Conservation (phyloP, 2,797 vertebrate species). For the Coreius guichenoti region DNA sequence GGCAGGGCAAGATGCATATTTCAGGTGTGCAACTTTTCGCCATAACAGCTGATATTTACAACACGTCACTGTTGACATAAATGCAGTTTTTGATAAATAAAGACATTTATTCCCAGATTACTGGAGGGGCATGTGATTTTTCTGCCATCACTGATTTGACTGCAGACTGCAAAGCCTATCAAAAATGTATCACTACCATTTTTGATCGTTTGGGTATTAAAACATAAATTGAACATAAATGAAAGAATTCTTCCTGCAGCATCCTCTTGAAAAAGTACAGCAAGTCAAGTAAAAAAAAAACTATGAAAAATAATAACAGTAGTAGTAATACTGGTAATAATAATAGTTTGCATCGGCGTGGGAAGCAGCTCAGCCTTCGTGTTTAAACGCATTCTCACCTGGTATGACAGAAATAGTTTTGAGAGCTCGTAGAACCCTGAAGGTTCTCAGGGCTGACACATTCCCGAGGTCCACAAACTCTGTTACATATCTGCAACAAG, state of each 20-base stretch:
- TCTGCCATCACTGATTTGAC: conserved; percentile 59
- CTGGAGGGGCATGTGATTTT: background rate
- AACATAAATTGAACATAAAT: conserved; percentile 46
- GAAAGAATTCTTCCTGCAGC: conserved; percentile 57
- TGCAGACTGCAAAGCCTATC: conserved; percentile 90
- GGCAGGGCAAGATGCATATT: background rate
- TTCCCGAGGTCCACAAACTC: conserved; percentile 99
- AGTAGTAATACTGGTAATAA: conserved; percentile 65
- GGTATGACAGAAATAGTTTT: conserved; percentile 99
- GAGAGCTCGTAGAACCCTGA: conserved; percentile 99
- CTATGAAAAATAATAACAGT: conserved; percentile 48
- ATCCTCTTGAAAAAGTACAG: conserved; percentile 57
- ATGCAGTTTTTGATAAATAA: background rate
- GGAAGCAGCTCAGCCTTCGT: conserved; percentile 80
- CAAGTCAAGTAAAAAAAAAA: conserved; percentile 56
- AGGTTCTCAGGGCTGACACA: conserved; percentile 99
- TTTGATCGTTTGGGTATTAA: conserved; percentile 74
- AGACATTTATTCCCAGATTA: background rate
- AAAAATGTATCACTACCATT: conserved; percentile 82
- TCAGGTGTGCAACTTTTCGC: background rate
- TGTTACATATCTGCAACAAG: conserved; percentile 99
- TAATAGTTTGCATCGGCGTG: conserved; percentile 58
- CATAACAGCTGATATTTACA: background rate
- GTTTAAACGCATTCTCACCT: conserved; percentile 95
- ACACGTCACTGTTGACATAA: background rate